Percentiles rank a stretch among this genome's conserved stretches.
Conservation (phyloP, 2,113 vertebrate genomes). For the Xerus inauris region DNA sequence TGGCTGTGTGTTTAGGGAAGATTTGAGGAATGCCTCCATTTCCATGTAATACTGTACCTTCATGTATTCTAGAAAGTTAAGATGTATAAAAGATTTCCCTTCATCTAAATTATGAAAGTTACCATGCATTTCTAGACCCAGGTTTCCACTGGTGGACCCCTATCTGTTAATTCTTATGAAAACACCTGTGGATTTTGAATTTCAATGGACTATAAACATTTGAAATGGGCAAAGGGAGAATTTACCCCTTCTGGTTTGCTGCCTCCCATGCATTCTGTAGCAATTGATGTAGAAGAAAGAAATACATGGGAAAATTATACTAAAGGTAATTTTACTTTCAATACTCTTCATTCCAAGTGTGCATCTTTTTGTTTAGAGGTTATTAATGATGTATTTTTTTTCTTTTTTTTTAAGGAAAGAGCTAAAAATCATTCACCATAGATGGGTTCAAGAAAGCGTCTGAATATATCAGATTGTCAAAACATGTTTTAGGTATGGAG, state of each 20-base stretch:
- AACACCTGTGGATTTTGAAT: background rate
- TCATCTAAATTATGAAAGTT: background rate
- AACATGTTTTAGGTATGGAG: background rate
- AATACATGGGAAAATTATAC: background rate
- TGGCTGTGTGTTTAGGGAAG: background rate
- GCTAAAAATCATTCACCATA: background rate
- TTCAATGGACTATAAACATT: background rate
- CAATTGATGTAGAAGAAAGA: background rate
- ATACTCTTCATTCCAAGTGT: background rate
- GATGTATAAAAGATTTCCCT: background rate
- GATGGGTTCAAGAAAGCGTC: background rate
- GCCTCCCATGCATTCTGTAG: background rate
- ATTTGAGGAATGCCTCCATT: background rate
- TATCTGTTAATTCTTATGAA: background rate
- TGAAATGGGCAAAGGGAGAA: background rate
- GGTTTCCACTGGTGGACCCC: background rate
- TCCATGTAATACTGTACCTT: background rate
- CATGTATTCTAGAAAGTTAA: conserved; percentile 1
- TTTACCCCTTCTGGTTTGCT: background rate
- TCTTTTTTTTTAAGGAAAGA: background rate
- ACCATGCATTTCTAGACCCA: background rate
- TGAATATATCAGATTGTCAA: background rate
- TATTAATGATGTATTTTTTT: background rate
- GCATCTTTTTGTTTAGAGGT: background rate
- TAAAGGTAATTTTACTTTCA: background rate